Evolutionary conservation across 2,113 vertebrate species (phyloP).

Genomic region (Edolisoma coerulescens): DNA sequence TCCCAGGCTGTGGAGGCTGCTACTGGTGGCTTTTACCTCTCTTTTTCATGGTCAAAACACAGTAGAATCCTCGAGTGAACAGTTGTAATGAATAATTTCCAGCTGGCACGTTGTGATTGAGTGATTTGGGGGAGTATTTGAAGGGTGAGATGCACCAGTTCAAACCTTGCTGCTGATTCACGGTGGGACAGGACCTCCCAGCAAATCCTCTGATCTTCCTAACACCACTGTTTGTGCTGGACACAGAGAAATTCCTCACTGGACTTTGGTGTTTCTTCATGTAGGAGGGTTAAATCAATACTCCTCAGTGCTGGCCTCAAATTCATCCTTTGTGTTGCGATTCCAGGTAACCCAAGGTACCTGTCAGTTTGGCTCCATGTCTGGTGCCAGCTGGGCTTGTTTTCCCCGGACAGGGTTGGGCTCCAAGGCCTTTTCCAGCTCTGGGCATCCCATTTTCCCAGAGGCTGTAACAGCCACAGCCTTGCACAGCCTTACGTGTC

Average conservation of each 20-base stretch:
- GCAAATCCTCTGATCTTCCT: not conserved
- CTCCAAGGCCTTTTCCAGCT: not conserved
- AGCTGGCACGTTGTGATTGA: not conserved
- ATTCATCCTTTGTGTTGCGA: not conserved
- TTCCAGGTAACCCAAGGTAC: not conserved
- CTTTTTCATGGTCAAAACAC: not conserved
- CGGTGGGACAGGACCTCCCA: not conserved
- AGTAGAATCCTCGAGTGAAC: not conserved
- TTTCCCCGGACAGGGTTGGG: fast-evolving
- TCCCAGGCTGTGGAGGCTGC: not conserved
- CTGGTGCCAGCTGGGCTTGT: not conserved
- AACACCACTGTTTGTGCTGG: fast-evolving
- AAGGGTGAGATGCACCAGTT: not conserved
- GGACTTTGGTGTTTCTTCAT: fast-evolving
- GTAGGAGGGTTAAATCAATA: not conserved
- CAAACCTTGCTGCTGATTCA: not conserved
- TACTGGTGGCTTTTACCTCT: not conserved
- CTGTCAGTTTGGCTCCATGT: not conserved
- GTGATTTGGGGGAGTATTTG: not conserved
- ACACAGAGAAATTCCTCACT: not conserved
- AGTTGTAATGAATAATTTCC: not conserved
- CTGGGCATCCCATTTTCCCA: not conserved
- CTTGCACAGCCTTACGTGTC: not conserved
- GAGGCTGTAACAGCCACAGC: not conserved
- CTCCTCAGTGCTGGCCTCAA: not conserved